Evolutionary conservation across 2,797 vertebrate genomes (phyloP).

Genomic region (Echiichthys vipera): DNA sequence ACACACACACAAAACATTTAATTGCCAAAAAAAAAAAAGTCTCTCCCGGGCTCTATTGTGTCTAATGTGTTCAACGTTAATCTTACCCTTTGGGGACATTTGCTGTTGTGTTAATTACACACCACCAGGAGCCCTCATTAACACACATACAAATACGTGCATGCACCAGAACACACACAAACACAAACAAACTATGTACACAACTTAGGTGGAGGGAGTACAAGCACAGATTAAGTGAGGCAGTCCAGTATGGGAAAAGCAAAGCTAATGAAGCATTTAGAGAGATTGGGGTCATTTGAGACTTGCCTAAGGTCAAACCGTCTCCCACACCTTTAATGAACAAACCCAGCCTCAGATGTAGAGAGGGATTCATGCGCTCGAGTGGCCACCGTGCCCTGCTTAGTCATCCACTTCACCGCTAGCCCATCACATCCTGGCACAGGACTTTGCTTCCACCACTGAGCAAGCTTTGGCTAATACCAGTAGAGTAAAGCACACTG

Average conservation of each 20-base stretch:
- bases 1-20: conserved; percentile 69
- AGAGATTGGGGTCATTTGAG: conserved; percentile 61
- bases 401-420: conserved; percentile 67
- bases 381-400: conserved; percentile 57
- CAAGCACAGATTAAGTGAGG: conserved; percentile 48
- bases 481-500: conserved; percentile 55
- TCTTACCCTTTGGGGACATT: conserved; percentile 86
- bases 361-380: conserved; percentile 37
- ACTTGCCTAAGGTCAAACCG: conserved; percentile 61
- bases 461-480: conserved; percentile 49
- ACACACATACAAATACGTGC: conserved; percentile 71
- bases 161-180: conserved; percentile 49
- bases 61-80: conserved; percentile 86
- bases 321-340: conserved; percentile 69
- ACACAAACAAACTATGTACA: conserved; percentile 58
- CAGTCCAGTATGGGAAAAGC: conserved; percentile 50
- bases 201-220: conserved; percentile 52
- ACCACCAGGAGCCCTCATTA: conserved; percentile 84
- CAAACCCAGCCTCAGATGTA: conserved; percentile 49
- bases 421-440: conserved; percentile 63
- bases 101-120: conserved; percentile 86
- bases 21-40: conserved; percentile 69
- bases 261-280: conserved; percentile 70
- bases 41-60: conserved; percentile 82
- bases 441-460: conserved; percentile 37